Base-by-base conservation (phyloP, 2,888 invertebrate genomes). In the Drosophila conformis region DNA sequence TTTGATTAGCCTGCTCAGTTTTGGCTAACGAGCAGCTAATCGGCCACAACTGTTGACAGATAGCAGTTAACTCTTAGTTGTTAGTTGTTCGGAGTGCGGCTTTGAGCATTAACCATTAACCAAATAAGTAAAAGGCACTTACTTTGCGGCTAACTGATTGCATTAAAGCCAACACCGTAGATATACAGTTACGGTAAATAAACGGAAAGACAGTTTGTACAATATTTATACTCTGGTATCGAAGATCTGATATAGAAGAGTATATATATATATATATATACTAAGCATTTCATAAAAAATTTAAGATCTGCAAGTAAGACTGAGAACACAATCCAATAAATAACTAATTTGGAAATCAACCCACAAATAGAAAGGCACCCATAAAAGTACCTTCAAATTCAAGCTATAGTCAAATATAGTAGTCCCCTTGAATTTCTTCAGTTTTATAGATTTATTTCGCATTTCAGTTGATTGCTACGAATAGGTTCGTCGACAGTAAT, bases 11-110 rank as follows among this genome's bases (percentile, higher is more conserved):
- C 27, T 65, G 42, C 62, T 65, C 82, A 70, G 70, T 57, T 68
- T 73, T 74, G 73, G 71, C 76, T 84, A 86, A 84, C 86, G 80
- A 85, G 86, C 65, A 75, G 80, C 63, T 79, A 84, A 80, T 21
- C 21, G 21, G 21, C 21, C 21, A 21, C 42, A 35, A 2, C 61
- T 27, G 38, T 40, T 38, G 57, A 69, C 65, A 65, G 66, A 33
- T 53, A 31, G 40, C 31, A 35, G 15, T 21, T 25, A 49, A 6
- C 21, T 33, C 33, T 31, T 40, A n/a, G 38, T 10, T 10, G 8
- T 33, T 13, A 42, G 36, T 18, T 36, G 11, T 6, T 36, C 25
- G 25, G 18, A 18, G 5, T 25, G 18, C 6, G 42, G 13, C 46
- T 21, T 25, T 36, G 1, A 4, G 18, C 54, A 36, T 25, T 25